phyloP scores from a whole-genome alignment of 2,113 vertebrate species.

The Mustelus asterias region DNA sequence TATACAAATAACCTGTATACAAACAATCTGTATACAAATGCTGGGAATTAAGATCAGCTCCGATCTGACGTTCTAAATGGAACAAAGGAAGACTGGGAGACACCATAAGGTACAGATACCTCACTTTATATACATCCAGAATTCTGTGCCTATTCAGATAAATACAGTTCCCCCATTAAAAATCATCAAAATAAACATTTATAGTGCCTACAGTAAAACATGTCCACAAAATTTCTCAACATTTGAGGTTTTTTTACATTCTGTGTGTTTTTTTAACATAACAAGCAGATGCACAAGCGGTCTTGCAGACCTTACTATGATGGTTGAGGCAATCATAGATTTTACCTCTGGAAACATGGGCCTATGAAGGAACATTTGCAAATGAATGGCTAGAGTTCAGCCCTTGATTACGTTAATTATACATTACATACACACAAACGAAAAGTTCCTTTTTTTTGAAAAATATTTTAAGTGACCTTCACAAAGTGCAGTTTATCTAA shows the following conservation, averaged over 20 bases:
- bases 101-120: conserved; percentile 10
- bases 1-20: too few relatives aligned
- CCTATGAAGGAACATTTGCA: conserved; percentile 19
- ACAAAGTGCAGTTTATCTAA: conserved; percentile 37
- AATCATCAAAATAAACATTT: conserved; percentile 36
- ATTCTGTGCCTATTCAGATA: conserved; percentile 31
- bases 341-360: conserved; percentile 25
- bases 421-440: conserved; percentile 36
- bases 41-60: not conserved
- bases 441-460: not conserved
- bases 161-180: conserved; percentile 36
- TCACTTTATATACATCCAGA: conserved; percentile 32
- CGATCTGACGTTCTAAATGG: not conserved
- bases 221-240: conserved; percentile 28
- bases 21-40: not conserved
- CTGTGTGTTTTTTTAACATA: conserved; percentile 10
- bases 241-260: conserved; percentile 35
- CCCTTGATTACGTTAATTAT: conserved; percentile 4
- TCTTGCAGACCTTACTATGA: conserved; percentile 11
- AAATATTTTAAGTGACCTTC: conserved; percentile 35
- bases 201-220: conserved; percentile 35
- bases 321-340: not conserved
- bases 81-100: conserved; percentile 22
- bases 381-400: conserved; percentile 29
- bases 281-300: conserved; percentile 21